A percentile compares a stretch with the other conserved stretches of the same genome.
Evolutionary conservation across 2,797 vertebrate genomes (phyloP).

Genomic region (Sarcoramphus papa): DNA sequence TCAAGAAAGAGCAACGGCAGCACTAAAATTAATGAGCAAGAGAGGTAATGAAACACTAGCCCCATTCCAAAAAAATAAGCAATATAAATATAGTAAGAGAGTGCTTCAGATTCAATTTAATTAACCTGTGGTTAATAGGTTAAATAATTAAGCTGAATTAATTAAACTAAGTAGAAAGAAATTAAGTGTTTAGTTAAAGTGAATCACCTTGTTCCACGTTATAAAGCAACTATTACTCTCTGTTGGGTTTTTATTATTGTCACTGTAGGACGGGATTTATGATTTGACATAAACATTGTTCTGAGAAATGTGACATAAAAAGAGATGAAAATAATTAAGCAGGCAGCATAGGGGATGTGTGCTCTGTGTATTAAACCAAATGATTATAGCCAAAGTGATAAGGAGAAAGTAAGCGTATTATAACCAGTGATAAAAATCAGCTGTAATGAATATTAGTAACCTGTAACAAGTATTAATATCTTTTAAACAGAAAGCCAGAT

Average conservation of each 20-base stretch:
- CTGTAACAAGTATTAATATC: not conserved
- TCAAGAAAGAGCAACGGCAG: constrained; percentile 1
- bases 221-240: not conserved
- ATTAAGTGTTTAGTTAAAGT: not conserved
- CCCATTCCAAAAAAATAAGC: not conserved
- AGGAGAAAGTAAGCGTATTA: not conserved
- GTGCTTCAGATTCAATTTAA: not conserved
- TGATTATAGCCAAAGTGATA: not conserved
- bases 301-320: not conserved
- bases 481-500: not conserved
- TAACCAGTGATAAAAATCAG: not conserved
- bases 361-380: not conserved
- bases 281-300: not conserved
- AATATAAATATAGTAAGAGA: not conserved
- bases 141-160: constrained; percentile 28
- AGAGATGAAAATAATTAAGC: not conserved
- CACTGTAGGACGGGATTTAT: not conserved
- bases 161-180: constrained; percentile 14
- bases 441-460: not conserved
- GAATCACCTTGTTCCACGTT: not conserved
- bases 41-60: constrained; percentile 2
- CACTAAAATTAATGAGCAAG: constrained; percentile 16
- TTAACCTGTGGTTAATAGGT: constrained; percentile 16
- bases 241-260: not conserved
- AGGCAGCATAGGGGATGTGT: not conserved